Base-by-base conservation (phyloP, 2,113 vertebrate species). In the Pachyramphus minor region DNA sequence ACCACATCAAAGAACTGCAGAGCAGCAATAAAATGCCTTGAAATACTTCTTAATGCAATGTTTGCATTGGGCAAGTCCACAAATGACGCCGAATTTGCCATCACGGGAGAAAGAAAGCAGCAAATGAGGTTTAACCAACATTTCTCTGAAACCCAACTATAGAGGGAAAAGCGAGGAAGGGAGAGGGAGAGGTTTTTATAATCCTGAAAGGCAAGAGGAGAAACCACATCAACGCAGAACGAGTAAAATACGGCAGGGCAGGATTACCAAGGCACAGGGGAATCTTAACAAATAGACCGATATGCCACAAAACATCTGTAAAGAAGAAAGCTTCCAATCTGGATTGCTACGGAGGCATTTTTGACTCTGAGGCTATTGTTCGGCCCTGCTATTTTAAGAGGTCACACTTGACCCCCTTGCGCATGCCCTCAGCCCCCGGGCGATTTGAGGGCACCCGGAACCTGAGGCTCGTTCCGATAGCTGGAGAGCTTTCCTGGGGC, bases 41-140 rank as follows among this genome's bases (percentile, higher is more conserved):
- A 85, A 68, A 94, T 74, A 56, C 90, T 74, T 88, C 92, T 95
- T 68, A 87, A 84, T 56, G 88, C 25, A 19, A 50, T 68, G 52
- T 92, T 90, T 92, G 87, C 74, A 17, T 62, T 50, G 73, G 87
- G 73, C 66, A 49, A 92, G 53, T 73, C 52, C 27, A 22, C 84
- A 80, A 90, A 67, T 45, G 78, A 95, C 33, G 35, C 76, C 81
- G 69, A 81, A 50, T 93, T 96, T 96, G 71, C 95, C 93, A 91
- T 95, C 58, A 25, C 35, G 28, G 55, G 45, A 62, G 55, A 90
- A 78, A 64, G 55, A 79, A 86, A 87, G 75, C 47, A 87, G 85
- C 62, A 69, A 72, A 71, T 75, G 77, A 95, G 58, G 86, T 80
- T 69, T 89, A 94, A 91, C 80, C 91, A 84, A 68, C 91, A 90